Base-by-base conservation (phyloP, 2,797 vertebrate species). In the Semotilus atromaculatus region DNA sequence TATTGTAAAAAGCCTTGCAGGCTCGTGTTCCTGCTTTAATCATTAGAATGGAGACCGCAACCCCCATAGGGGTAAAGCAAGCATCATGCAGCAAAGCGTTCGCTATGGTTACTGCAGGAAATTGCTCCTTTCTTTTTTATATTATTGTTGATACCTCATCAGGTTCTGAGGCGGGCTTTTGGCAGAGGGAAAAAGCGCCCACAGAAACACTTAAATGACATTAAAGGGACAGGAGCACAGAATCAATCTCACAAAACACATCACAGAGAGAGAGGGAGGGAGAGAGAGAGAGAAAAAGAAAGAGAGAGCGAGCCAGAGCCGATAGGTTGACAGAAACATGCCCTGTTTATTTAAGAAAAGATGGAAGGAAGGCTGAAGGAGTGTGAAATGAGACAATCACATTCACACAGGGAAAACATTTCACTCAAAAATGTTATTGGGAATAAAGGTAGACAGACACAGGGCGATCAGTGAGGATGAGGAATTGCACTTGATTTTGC, bases 161-260 rank as follows among this genome's bases (percentile, higher is more conserved):
- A 62, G 66, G 21, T 72, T 55, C 36, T 81, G 40, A 51, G 21
- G 48, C 38, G 18, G n/a, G 81, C 45, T 73, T 78, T 66, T 64
- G 74, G 18, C 78, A 73, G 72, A 81, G 36, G 80, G 11, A 64
- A 66, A 84, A 72, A 66, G 26, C 5, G 10, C 77, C 81, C 31
- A 79, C 51, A 86, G 86, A 80, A 81, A 82, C 74, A 86, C 58
- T 87, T 81, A 87, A 87, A 83, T 76, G 60, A 66, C 81, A 87
- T 87, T 89, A 84, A 89, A 88, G 70, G 76, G 82, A 55, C 45
- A 81, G 13, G 76, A 77, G 74, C 76, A 34, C 55, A 76, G 40
- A 88, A 84, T 89, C 85, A 83, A 82, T 84, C 80, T 83, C 67
- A 51, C 36, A 36, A 55, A 80, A 62, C 68, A 16, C 74, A 43